A percentile compares a stretch with the other conserved stretches of the same genome.
phyloP scores from a whole-genome alignment of 2,797 vertebrate species.

The Ctenosaura bakeri region DNA sequence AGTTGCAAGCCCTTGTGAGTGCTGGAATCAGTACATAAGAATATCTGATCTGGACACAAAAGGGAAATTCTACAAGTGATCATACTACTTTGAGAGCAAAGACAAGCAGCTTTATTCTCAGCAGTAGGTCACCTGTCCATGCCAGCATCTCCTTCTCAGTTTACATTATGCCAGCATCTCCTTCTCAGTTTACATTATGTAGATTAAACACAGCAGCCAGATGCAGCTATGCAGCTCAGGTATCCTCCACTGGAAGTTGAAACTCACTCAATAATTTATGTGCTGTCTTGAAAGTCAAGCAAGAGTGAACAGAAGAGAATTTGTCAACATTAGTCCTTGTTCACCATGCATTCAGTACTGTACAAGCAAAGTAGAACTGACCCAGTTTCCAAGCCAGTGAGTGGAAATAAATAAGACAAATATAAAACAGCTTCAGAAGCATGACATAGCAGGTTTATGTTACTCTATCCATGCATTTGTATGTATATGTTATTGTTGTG shows the following conservation, averaged over 20 bases:
- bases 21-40: background rate
- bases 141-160: conserved; percentile 28
- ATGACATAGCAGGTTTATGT: background rate
- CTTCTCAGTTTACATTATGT: conserved; percentile 51
- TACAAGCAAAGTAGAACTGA: background rate
- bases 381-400: background rate
- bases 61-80: background rate
- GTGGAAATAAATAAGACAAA: background rate
- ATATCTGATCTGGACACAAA: background rate
- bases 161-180: conserved; percentile 58
- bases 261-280: conserved; percentile 71
- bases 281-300: conserved; percentile 21
- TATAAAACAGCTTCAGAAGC: background rate
- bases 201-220: conserved; percentile 50
- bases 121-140: conserved; percentile 18
- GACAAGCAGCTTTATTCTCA: conserved; percentile 5
- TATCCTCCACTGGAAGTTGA: conserved; percentile 53
- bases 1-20: background rate
- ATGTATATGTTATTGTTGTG: background rate
- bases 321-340: conserved; percentile 2
- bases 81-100: conserved; percentile 4
- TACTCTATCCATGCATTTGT: conserved; percentile 41
- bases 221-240: conserved; percentile 43
- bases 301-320: conserved; percentile 45
- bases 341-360: background rate